These are phyloP conservation scores for Saturnia japonica DNA, from an alignment of 2,888 invertebrate species.

Conservation along the genomic window DNA sequence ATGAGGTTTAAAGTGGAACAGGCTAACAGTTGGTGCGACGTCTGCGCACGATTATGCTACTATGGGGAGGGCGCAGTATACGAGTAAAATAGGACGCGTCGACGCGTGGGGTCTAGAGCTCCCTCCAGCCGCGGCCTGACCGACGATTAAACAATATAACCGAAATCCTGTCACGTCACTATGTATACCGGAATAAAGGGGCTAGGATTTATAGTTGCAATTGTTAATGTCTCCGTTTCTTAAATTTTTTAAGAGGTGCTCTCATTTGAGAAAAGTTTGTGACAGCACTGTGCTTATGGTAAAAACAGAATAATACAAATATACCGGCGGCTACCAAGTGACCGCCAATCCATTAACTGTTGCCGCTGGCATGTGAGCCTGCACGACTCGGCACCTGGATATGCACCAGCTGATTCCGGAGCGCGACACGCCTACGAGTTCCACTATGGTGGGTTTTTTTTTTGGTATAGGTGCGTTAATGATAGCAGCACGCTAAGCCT, in stretches of 20 bases:
- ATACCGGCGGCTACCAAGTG: too few species aligned
- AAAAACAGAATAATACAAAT: too few species aligned
- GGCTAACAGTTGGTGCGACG: constrained; percentile 72
- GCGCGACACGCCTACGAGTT: too few species aligned
- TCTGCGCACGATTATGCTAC: constrained; percentile 63
- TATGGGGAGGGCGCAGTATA: constrained; percentile 36
- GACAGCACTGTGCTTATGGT: too few species aligned
- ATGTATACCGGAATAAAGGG: neutral
- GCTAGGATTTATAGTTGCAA: neutral
- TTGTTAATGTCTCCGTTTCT: neutral
- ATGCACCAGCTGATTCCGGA: too few species aligned
- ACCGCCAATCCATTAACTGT: too few species aligned
- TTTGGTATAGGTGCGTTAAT: too few species aligned
- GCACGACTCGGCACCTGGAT: too few species aligned
- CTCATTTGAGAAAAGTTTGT: neutral
- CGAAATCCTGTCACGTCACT: constrained; percentile 30
- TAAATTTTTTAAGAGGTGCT: neutral
- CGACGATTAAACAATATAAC: constrained; percentile 42
- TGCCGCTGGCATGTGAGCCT: too few species aligned
- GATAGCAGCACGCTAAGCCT: too few species aligned
- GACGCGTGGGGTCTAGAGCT: constrained; percentile 62
- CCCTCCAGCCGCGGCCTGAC: constrained; percentile 33
- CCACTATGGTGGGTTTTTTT: too few species aligned
- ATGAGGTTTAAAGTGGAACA: constrained; percentile 81
- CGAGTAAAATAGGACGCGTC: constrained; percentile 58